These are phyloP conservation scores for Nasonovia ribisnigri DNA, from an alignment of 2,888 invertebrate genomes.

Conservation along the genomic window DNA sequence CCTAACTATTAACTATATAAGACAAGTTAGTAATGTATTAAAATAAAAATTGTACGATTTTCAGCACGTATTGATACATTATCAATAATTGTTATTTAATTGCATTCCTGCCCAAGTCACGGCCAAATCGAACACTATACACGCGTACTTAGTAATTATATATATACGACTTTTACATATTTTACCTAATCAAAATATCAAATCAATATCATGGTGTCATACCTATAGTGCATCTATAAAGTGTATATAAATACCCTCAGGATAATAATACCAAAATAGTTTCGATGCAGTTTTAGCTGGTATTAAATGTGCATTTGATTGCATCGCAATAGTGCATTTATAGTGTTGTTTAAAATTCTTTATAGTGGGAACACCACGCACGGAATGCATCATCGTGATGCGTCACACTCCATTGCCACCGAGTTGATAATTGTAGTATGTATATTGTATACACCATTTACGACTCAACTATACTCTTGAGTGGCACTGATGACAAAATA, in stretches of 20 bases:
- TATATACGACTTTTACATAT: neutral
- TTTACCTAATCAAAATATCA: neutral
- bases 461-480: neutral
- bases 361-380: neutral
- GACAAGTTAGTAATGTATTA: neutral
- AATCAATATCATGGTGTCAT: neutral
- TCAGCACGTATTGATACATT: neutral
- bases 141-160: neutral
- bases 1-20: neutral
- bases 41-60: neutral
- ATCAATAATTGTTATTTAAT: neutral
- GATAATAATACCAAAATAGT: neutral
- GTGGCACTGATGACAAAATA: neutral
- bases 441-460: constrained; percentile 22
- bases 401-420: constrained; percentile 22
- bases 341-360: neutral
- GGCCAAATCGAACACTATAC: neutral
- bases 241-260: neutral
- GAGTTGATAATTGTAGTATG: constrained; percentile 17
- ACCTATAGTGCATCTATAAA: neutral
- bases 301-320: neutral
- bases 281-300: neutral
- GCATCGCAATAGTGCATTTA: constrained; percentile 15
- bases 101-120: neutral
- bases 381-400: constrained; percentile 37